Percentiles rank a stretch among this genome's conserved stretches.
These are phyloP conservation scores for Chiroxiphia lanceolata DNA, from an alignment of 2,797 vertebrate genomes.

Conservation along the genomic window DNA sequence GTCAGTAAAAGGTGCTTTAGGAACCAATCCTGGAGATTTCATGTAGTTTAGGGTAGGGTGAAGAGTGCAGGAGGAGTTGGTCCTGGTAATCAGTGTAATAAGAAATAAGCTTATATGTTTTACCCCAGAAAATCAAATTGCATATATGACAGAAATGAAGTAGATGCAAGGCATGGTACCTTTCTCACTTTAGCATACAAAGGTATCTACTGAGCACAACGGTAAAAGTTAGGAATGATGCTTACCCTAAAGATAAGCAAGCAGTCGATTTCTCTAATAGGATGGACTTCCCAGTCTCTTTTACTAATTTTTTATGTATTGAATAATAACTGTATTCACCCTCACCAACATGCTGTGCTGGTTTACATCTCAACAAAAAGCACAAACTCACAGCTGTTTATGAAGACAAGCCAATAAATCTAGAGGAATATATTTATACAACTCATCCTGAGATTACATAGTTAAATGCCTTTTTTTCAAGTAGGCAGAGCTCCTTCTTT, in stretches of 20 bases:
- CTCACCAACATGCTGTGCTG: conserved; percentile 6
- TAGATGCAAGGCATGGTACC: background rate
- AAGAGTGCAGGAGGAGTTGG: background rate
- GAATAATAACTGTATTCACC: background rate
- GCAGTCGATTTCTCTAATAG: background rate
- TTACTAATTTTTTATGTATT: background rate
- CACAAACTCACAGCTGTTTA: conserved; percentile 27
- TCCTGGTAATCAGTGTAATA: background rate
- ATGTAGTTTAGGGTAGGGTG: background rate
- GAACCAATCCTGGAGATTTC: background rate
- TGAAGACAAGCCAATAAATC: conserved; percentile 44
- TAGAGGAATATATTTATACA: conserved; percentile 31
- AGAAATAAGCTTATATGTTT: background rate
- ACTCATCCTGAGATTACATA: background rate
- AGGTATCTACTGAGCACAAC: background rate
- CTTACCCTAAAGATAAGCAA: background rate
- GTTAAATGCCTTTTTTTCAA: conserved; percentile 7
- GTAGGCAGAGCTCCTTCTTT: background rate
- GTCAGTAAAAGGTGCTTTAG: background rate
- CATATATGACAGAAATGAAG: background rate
- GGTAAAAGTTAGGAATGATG: background rate
- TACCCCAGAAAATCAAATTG: background rate
- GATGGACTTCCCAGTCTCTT: background rate
- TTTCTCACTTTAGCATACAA: background rate
- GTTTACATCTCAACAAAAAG: conserved; percentile 45